A percentile compares a stretch with the other conserved stretches of the same genome.
These are phyloP conservation scores for Vannuccia rotundouncinata DNA, from an alignment of 2,888 invertebrate genomes.

Conservation along the genomic window DNA sequence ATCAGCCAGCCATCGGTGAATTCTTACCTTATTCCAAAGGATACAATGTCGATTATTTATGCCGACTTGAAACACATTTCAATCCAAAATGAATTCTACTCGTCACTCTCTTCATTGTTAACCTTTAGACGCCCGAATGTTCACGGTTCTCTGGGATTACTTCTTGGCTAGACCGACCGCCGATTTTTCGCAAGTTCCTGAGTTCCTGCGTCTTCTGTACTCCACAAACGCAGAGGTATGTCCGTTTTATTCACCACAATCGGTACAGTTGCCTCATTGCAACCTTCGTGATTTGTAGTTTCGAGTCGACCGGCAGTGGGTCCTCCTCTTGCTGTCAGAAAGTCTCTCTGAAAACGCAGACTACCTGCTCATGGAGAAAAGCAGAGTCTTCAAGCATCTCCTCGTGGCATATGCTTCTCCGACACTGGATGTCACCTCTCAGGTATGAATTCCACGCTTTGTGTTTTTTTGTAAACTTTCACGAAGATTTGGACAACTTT, in stretches of 20 bases:
- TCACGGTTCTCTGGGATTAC: constrained; percentile 5
- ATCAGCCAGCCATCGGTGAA: too few relatives aligned
- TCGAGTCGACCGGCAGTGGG: background rate
- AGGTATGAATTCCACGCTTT: background rate
- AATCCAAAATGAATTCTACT: too few relatives aligned
- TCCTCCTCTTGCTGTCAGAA: background rate
- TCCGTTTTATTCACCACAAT: too few relatives aligned
- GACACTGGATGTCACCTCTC: background rate
- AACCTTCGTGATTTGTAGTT: background rate
- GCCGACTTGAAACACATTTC: too few relatives aligned
- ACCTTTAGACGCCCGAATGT: background rate
- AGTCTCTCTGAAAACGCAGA: background rate
- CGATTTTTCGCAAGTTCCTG: background rate
- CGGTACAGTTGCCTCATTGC: too few relatives aligned
- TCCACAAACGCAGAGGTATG: background rate
- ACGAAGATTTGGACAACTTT: too few relatives aligned
- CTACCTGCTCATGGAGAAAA: background rate
- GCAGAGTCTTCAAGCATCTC: background rate
- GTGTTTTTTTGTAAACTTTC: too few relatives aligned
- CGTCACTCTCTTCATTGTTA: too few relatives aligned
- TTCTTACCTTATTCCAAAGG: too few relatives aligned
- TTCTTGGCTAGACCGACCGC: background rate
- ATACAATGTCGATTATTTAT: too few relatives aligned
- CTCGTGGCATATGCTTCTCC: background rate
- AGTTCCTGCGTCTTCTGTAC: background rate